These are phyloP conservation scores for Etheostoma spectabile DNA, from an alignment of 2,113 vertebrate species.

Conservation along the genomic window DNA sequence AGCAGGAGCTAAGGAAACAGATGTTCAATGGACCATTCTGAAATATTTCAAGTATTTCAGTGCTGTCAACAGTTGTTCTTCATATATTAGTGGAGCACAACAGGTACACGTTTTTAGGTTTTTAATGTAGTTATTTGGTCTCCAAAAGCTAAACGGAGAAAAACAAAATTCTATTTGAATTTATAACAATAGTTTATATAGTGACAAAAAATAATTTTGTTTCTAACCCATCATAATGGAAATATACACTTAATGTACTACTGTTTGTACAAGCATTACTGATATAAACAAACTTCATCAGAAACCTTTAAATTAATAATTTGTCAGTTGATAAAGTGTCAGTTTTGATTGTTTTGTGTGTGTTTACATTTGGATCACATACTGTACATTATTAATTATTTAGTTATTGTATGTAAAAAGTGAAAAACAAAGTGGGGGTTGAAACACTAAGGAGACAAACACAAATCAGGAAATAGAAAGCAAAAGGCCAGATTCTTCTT, in stretches of 20 bases:
- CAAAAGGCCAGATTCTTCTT: background rate
- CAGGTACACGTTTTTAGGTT: background rate
- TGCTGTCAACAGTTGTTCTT: slow-evolving; percentile 30
- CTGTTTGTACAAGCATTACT: background rate
- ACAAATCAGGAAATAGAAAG: background rate
- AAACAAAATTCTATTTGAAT: no score
- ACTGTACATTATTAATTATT: no score
- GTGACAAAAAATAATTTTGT: background rate
- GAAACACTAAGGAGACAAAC: rapidly evolving
- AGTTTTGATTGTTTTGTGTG: no score
- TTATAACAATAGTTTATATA: no score
- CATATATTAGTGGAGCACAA: background rate
- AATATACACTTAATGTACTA: background rate
- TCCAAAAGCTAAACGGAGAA: background rate
- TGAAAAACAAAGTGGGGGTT: background rate
- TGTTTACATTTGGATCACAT: no score
- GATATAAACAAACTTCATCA: background rate
- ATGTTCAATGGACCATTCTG: slow-evolving; percentile 35
- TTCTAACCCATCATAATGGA: background rate
- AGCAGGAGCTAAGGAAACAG: slow-evolving; percentile 31
- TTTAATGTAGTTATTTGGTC: background rate
- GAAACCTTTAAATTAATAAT: background rate
- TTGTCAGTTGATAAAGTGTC: no score
- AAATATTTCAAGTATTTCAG: slow-evolving; percentile 54
- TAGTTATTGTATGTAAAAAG: background rate